Conservation (phyloP, 2,888 invertebrate genomes). For the Drosophila sordidapex region DNA sequence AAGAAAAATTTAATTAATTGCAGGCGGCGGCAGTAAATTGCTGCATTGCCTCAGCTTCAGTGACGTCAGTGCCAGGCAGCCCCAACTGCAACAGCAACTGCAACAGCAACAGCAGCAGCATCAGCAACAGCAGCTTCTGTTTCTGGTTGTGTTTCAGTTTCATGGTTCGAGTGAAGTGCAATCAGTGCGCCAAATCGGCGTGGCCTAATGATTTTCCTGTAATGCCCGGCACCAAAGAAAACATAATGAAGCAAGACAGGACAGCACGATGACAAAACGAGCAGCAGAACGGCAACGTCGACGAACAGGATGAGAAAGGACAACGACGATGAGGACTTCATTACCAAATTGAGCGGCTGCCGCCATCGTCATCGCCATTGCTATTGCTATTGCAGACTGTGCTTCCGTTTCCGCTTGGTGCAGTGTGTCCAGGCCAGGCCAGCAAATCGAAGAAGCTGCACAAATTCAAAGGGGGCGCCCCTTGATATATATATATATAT, state of each 20-base stretch:
- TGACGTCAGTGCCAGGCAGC: conserved; percentile 13
- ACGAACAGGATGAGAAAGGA: conserved; percentile 34
- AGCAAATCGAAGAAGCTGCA: conserved; percentile 66
- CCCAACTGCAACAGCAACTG: conserved; percentile 3
- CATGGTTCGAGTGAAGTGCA: conserved; percentile 56
- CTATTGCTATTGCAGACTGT: conserved; percentile 63
- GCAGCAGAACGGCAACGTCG: conserved; percentile 27
- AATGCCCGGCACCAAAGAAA: conserved; percentile 70
- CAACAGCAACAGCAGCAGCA: not conserved
- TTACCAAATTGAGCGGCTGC: conserved; percentile 80
- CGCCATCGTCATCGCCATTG: conserved; percentile 24
- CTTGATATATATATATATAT: conserved; percentile 8
- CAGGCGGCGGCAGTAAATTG: conserved; percentile 40
- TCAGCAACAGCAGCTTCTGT: not conserved
- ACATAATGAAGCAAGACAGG: conserved; percentile 70
- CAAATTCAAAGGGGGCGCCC: conserved; percentile 54
- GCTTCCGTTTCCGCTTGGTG: conserved; percentile 75
- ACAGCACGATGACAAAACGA: conserved; percentile 21
- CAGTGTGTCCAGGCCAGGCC: conserved; percentile 43
- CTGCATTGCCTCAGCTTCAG: conserved; percentile 32
- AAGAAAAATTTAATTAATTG: conserved; percentile 79
- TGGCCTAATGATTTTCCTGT: conserved; percentile 81
- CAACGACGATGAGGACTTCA: conserved; percentile 69
- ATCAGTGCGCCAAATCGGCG: conserved; percentile 76
- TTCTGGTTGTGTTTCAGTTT: not conserved